These are phyloP conservation scores for Carpatolechia fugitivella DNA, from an alignment of 2,888 invertebrate genomes.

Conservation along the genomic window DNA sequence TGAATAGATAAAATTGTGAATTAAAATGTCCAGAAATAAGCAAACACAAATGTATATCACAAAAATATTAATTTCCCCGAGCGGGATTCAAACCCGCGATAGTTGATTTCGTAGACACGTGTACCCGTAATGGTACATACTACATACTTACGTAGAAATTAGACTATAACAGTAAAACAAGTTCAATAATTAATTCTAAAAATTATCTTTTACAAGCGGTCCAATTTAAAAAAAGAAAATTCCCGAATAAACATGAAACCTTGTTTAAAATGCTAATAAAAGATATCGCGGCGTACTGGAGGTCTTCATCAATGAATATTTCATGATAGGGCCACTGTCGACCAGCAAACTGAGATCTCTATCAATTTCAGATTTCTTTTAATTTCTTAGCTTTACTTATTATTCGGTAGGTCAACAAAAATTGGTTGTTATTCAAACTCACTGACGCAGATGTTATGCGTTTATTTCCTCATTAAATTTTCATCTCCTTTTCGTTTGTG, in stretches of 20 bases:
- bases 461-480: slow-evolving; percentile 65
- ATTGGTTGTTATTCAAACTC: slow-evolving; percentile 39
- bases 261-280: slow-evolving; percentile 69
- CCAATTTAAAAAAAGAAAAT: neutral
- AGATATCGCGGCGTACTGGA: slow-evolving; percentile 46
- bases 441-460: slow-evolving; percentile 58
- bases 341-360: slow-evolving; percentile 29
- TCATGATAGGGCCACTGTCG: slow-evolving; percentile 52
- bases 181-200: too few species aligned
- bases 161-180: too few species aligned
- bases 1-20: too few species aligned
- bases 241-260: slow-evolving; percentile 46
- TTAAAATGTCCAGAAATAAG: too few species aligned
- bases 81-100: too few species aligned
- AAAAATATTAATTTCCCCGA: too few species aligned
- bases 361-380: slow-evolving; percentile 10
- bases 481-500: slow-evolving; percentile 43
- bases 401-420: slow-evolving; percentile 28
- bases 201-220: neutral
- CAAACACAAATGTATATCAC: too few species aligned
- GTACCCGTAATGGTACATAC: too few species aligned
- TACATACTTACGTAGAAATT: too few species aligned
- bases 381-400: slow-evolving; percentile 15
- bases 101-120: too few species aligned
- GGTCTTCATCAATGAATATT: slow-evolving; percentile 59